Conservation (phyloP, 2,113 vertebrate genomes). For the Empidonax traillii region DNA sequence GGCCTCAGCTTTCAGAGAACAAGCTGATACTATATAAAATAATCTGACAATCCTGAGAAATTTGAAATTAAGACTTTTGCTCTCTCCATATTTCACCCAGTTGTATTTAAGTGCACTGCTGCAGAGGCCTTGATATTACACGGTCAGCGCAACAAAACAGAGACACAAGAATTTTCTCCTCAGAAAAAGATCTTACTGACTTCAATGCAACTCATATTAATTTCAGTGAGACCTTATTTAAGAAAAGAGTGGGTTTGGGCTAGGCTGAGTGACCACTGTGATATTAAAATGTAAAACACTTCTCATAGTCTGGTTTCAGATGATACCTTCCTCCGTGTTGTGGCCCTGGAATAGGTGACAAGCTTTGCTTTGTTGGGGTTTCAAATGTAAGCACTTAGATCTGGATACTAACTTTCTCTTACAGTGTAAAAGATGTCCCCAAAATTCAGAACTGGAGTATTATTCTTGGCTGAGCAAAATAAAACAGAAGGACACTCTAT, state of each 20-base stretch:
- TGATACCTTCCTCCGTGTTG: neutral
- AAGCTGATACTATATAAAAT: conserved; percentile 22
- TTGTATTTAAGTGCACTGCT: conserved; percentile 3
- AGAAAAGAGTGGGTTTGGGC: neutral
- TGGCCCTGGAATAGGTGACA: neutral
- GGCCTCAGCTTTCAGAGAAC: conserved; percentile 46
- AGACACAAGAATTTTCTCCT: neutral
- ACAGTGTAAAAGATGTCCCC: neutral
- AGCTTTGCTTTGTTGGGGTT: neutral
- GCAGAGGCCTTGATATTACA: neutral
- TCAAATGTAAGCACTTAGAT: neutral
- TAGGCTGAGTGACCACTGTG: neutral
- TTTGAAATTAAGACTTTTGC: conserved; percentile 29
- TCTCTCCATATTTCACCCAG: conserved; percentile 30
- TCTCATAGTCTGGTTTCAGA: neutral
- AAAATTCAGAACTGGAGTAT: neutral
- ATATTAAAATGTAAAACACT: neutral
- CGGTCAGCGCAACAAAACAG: neutral
- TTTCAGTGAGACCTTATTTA: neutral
- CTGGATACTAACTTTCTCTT: neutral
- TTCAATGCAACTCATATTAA: neutral
- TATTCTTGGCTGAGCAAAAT: neutral
- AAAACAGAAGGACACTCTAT: neutral
- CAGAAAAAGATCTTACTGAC: neutral
- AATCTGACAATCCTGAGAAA: conserved; percentile 41